Base-by-base conservation (phyloP, 2,888 invertebrate species). In the Drosophila neotestacea region DNA sequence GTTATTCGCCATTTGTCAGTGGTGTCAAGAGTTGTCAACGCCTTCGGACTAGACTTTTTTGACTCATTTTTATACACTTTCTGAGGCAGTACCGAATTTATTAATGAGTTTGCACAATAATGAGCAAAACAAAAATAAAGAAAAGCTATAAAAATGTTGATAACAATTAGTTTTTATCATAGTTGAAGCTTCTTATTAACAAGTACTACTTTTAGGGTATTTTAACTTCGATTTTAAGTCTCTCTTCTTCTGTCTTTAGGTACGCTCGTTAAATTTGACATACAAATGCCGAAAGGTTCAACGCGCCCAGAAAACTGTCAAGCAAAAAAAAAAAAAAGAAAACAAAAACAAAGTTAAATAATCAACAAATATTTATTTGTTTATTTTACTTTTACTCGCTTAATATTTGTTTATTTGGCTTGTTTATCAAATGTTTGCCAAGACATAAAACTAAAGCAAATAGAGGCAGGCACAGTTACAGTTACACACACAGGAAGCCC, bases 381-480 rank as follows among this genome's bases (percentile, higher is more conserved):
- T 64, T 75, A 66, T 61, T 76, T 63, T 66, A 69, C 69, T 76
- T 78, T 79, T 77, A 63, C 70, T 50, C 64, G 54, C 41, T 58
- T 63, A 65, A 81, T 87, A 79, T 79, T 74, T 87, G 48, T 68
- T 64, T 77, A 67, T 70, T 66, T 70, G 64, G 68, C 44, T 66
- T 62, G 71, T 64, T 84, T 85, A 82, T 86, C 80, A 77, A 83
- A 80, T 86, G 85, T 85, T 85, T 85, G 86, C 64, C 73, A 56
- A 84, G 73, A 74, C 80, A 76, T 86, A 84, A 81, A 85, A 73
- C 78, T 72, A 71, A 78, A 70, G 65, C 81, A 81, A 77, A 83
- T 64, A 85, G 41, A 27, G 51, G 22, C 52, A 52, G 6, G 34
- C 13, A 54, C 16, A 41, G 54, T 42, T 44, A 48, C 48, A 56